phyloP scores from a whole-genome alignment of 2,113 vertebrate genomes.

The Edolisoma coerulescens region DNA sequence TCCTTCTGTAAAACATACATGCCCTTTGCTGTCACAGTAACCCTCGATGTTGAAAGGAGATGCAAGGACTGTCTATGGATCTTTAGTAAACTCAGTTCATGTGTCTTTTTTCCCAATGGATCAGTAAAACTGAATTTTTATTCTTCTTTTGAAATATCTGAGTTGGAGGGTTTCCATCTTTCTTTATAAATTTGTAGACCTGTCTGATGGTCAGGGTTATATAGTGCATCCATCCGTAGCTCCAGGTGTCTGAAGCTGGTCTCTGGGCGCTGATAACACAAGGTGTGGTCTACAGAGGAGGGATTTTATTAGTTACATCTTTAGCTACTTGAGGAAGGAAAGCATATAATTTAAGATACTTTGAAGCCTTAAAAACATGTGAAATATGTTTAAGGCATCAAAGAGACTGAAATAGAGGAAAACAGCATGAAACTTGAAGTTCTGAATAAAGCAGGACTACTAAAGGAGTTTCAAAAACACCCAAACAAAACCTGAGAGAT shows the following conservation, averaged over 20 bases:
- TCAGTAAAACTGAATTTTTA: slow-evolving; percentile 36
- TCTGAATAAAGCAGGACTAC: background rate
- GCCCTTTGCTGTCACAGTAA: background rate
- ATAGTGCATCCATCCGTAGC: slow-evolving; percentile 51
- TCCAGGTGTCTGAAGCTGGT: slow-evolving; percentile 57
- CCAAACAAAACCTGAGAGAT: background rate
- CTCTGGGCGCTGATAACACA: slow-evolving; percentile 43
- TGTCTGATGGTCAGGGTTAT: slow-evolving; percentile 18
- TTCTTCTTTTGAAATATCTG: slow-evolving; percentile 49
- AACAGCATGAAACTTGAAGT: slow-evolving; percentile 38
- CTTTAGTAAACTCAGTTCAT: slow-evolving; percentile 23
- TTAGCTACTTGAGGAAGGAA: slow-evolving; percentile 51
- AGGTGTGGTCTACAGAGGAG: slow-evolving; percentile 62
- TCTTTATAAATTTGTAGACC: slow-evolving; percentile 10
- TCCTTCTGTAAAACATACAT: background rate
- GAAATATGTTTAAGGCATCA: slow-evolving; percentile 43
- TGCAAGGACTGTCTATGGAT: background rate
- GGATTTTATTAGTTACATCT: slow-evolving; percentile 58
- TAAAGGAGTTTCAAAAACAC: background rate
- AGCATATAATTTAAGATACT: slow-evolving; percentile 37
- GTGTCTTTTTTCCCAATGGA: background rate
- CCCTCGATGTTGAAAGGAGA: background rate
- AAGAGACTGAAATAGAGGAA: slow-evolving; percentile 38
- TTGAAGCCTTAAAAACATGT: slow-evolving; percentile 51
- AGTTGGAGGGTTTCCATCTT: slow-evolving; percentile 33